A percentile compares a stretch with the other conserved stretches of the same genome.
Conservation (phyloP, 2,797 vertebrate genomes). For the Lemur catta region DNA sequence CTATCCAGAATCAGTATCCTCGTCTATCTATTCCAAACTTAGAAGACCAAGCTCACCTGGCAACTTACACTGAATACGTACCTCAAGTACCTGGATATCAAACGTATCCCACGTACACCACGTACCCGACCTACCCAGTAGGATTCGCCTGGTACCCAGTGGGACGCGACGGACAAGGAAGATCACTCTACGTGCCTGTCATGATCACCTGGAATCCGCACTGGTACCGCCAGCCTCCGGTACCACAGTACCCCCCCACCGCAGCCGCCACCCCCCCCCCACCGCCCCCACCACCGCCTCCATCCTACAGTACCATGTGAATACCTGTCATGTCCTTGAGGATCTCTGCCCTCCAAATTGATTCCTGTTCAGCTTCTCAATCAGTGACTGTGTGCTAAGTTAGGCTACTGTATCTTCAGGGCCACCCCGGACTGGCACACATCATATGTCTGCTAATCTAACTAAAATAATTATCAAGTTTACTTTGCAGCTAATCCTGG, state of each 20-base stretch:
- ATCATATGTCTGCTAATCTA: constrained; percentile 50
- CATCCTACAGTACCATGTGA: constrained; percentile 61
- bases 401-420: constrained; percentile 1
- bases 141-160: constrained; percentile 76
- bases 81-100: constrained; percentile 66
- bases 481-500: constrained; percentile 43
- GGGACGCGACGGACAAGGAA: constrained; percentile 67
- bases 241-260: constrained; percentile 67
- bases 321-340: neutral
- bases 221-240: constrained; percentile 65
- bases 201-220: constrained; percentile 74
- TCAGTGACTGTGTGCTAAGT: constrained; percentile 47
- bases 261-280: neutral
- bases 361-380: constrained; percentile 58
- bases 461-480: neutral
- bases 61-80: constrained; percentile 52
- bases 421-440: neutral
- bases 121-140: constrained; percentile 64
- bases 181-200: constrained; percentile 63
- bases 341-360: constrained; percentile 38
- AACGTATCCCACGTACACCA: neutral
- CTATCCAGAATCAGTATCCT: constrained; percentile 72
- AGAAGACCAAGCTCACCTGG: constrained; percentile 73
- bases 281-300: neutral
- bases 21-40: constrained; percentile 68